These are phyloP conservation scores for Potamarius usumacintae DNA, from an alignment of 2,113 vertebrate species.

Conservation along the genomic window DNA sequence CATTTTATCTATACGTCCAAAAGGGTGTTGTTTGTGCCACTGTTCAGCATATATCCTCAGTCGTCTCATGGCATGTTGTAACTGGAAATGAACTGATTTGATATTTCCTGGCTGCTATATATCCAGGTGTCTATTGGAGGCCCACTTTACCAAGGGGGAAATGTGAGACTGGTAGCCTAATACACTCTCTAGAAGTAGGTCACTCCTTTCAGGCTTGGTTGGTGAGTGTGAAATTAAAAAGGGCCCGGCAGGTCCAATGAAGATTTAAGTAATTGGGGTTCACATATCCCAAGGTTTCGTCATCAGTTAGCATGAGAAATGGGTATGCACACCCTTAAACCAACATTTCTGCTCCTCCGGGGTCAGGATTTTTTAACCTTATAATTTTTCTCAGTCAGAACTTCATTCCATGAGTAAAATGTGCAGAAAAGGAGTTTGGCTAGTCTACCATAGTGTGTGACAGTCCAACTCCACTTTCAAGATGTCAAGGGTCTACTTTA, in stretches of 20 bases:
- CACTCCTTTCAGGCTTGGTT: neutral
- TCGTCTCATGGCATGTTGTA: neutral
- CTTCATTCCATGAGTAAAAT: neutral
- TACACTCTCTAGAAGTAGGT: constrained; percentile 6
- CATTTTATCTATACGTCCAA: neutral
- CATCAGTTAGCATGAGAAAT: neutral
- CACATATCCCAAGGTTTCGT: neutral
- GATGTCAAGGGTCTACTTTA: neutral
- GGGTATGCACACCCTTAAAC: neutral
- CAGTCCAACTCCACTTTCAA: neutral
- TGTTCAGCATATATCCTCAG: neutral
- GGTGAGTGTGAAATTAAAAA: constrained; percentile 18
- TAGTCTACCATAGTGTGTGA: neutral
- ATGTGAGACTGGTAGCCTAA: neutral
- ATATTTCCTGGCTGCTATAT: neutral
- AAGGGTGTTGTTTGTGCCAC: neutral
- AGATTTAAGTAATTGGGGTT: neutral
- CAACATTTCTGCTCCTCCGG: neutral
- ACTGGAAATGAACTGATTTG: neutral
- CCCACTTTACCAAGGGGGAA: constrained; percentile 2
- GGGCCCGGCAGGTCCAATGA: neutral
- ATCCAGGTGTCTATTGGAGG: neutral
- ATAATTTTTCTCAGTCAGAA: neutral
- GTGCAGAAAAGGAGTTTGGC: neutral
- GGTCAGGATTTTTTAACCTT: neutral